phyloP scores from a whole-genome alignment of 2,113 vertebrate species.

The Apodemus sylvaticus region DNA sequence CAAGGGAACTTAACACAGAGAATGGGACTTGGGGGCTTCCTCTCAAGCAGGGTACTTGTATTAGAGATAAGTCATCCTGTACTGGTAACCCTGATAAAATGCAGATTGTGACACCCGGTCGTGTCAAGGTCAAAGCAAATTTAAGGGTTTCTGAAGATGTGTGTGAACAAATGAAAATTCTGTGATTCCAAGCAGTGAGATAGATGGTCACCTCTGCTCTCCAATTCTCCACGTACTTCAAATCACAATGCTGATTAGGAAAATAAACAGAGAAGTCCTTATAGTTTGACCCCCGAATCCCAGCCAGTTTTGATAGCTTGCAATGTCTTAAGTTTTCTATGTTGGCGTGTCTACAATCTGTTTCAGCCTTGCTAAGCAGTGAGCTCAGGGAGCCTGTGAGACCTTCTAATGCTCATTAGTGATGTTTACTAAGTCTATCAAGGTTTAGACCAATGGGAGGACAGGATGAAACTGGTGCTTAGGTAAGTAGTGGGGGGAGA shows the following conservation, averaged over 20 bases:
- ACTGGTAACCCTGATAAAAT: not conserved
- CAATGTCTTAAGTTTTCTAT: not conserved
- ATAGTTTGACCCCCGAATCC: not conserved
- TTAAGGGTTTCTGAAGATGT: not conserved
- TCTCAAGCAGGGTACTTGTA: not conserved
- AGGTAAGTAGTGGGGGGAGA: too few relatives aligned
- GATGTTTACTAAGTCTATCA: not conserved
- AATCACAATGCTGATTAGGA: not conserved
- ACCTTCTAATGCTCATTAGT: not conserved
- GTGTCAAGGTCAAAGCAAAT: not conserved
- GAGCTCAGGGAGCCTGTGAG: not conserved
- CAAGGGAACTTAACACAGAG: not conserved
- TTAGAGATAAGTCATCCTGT: not conserved
- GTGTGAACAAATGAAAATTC: not conserved
- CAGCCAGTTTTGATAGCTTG: not conserved
- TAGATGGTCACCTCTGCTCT: not conserved
- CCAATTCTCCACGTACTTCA: not conserved
- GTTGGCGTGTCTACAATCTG: too few relatives aligned
- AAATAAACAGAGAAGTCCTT: not conserved
- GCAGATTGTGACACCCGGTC: not conserved
- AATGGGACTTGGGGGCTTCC: not conserved
- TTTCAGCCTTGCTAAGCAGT: not conserved
- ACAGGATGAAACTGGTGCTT: not conserved
- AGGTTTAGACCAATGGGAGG: not conserved
- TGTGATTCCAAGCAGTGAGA: not conserved